Conservation (phyloP, 2,113 vertebrate genomes). For the Pangasianodon gigas region DNA sequence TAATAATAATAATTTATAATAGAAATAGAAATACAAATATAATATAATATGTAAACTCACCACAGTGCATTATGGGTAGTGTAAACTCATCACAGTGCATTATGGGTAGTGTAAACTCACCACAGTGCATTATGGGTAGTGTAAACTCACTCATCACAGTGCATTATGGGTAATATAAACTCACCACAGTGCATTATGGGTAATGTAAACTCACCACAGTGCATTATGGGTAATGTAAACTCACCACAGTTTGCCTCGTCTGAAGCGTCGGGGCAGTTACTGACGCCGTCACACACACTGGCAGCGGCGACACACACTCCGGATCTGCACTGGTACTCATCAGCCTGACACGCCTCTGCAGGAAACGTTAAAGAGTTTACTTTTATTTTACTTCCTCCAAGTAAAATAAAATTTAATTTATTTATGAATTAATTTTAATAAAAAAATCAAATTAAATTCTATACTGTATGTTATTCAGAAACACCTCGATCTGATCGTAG, state of each 20-base stretch:
- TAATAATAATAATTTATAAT: too few relatives aligned
- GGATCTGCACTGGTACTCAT: conserved; percentile 76
- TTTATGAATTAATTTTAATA: background rate
- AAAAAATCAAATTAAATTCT: background rate
- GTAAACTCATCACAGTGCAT: background rate
- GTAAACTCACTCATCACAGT: conserved; percentile 71
- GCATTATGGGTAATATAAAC: background rate
- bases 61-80: conserved; percentile 61
- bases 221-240: conserved; percentile 18
- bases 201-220: background rate
- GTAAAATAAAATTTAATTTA: background rate
- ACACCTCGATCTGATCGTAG: background rate
- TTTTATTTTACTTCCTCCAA: background rate
- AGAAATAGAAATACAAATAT: too few relatives aligned
- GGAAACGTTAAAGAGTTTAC: background rate
- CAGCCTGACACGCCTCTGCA: conserved; percentile 77
- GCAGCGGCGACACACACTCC: conserved; percentile 77
- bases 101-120: background rate
- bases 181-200: conserved; percentile 62
- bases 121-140: background rate
- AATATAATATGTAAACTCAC: conserved; percentile 63
- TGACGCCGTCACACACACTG: conserved; percentile 74
- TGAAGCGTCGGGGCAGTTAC: conserved; percentile 82
- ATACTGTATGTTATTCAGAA: background rate
- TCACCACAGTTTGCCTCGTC: conserved; percentile 88